Base-by-base conservation (phyloP, 2,797 vertebrate species). In the Poeciliopsis turneri region DNA sequence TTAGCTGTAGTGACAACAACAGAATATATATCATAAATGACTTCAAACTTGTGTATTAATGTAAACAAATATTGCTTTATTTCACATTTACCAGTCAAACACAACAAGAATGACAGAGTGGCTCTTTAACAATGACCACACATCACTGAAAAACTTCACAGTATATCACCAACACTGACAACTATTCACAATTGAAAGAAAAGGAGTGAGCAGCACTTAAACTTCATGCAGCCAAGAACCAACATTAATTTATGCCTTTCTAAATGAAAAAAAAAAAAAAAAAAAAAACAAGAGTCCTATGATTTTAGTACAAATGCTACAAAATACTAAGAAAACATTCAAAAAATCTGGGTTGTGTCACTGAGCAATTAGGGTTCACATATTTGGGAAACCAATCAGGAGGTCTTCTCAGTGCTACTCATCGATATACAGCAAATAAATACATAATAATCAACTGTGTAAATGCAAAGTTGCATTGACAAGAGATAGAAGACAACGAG, bases 31-130 rank as follows among this genome's bases (percentile, higher is more conserved):
- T 8, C 0, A 41, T 28, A 46, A 45, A 15, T 30, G 13, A 75
- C 30, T 73, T 9, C 16, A 47, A 47, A 79, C n/a, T 28, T 18
- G 25, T 1, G 46, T 5, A 23, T 73, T 69, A 43, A 69, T 76
- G 51, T 61, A 89, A 87, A 83, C 47, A 39, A 15, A n/a, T 87
- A 89, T 85, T 92, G 84, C 85, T 94, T 94, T 92, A 93, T 88
- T 92, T 91, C 78, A 88, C 66, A 87, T 86, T 78, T 71, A 83
- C 72, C 51, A 74, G 81, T 78, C 76, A 85, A 69, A 84, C 36
- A 75, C 41, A 36, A 77, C 13, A 78, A 81, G 23, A 76, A 59
- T 72, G 43, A 81, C 46, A 55, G 81, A 68, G 46, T 85, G 87
- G 85, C 81, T 81, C 72, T 78, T 74, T 8, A 69, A 88, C 74